Conservation (phyloP, 1,140 invertebrate species). For the Ooceraea biroi region DNA sequence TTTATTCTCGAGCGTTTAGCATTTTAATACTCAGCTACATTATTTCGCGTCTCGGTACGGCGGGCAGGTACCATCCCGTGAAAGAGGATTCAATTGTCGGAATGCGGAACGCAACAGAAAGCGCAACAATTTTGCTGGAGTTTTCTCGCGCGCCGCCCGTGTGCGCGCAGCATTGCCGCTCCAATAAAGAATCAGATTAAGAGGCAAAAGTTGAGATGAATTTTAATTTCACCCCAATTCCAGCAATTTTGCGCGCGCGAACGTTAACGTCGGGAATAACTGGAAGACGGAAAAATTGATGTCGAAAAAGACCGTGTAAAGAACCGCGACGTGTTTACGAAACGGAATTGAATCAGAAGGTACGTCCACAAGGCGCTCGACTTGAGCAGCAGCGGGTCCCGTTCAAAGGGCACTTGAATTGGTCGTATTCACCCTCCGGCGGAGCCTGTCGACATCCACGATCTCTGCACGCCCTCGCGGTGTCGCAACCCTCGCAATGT, state of each 20-base stretch:
- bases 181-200: conserved; percentile 20
- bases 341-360: conserved; percentile 53
- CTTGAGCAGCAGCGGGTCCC: conserved; percentile 56
- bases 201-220: conserved; percentile 16
- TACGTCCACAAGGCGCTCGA: conserved; percentile 62
- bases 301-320: no score
- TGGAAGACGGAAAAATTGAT: conserved; percentile 50
- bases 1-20: conserved; percentile 55
- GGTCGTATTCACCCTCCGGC: conserved; percentile 50
- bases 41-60: conserved; percentile 21
- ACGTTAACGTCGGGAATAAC: conserved; percentile 11
- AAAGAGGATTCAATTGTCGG: not conserved
- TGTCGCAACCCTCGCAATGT: conserved; percentile 44
- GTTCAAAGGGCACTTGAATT: conserved; percentile 53
- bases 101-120: not conserved
- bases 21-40: conserved; percentile 40
- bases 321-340: not conserved
- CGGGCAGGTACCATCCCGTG: not conserved
- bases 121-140: not conserved
- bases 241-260: not conserved
- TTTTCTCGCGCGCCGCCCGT: not conserved
- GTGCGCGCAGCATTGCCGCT: not conserved
- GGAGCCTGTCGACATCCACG: conserved; percentile 28
- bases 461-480: conserved; percentile 36
- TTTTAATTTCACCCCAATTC: conserved; percentile 25